phyloP scores from a whole-genome alignment of 2,888 invertebrate species.

The Drosophila nr. perissopoda region DNA sequence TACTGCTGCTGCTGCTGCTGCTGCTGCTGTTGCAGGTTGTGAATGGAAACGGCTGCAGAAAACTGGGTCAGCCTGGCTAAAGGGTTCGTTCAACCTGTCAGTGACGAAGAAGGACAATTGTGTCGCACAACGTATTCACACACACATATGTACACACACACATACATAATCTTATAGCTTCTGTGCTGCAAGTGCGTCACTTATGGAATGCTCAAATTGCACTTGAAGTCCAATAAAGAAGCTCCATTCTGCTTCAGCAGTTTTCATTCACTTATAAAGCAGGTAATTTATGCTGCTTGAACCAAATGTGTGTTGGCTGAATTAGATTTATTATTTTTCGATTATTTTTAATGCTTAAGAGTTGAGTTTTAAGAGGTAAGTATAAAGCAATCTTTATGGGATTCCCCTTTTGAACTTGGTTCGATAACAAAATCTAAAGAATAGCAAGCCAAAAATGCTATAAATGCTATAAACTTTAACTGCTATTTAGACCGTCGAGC shows the following conservation, averaged over 20 bases:
- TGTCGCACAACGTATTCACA: conserved; percentile 57
- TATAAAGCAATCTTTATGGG: not conserved
- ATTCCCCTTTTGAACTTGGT: not conserved
- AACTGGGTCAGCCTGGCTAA: conserved; percentile 68
- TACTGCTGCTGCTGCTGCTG: conserved; percentile 11
- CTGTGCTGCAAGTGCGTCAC: conserved; percentile 61
- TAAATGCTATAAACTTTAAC: not conserved
- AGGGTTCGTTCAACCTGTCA: conserved; percentile 67
- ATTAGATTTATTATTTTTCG: not conserved
- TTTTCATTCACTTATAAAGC: not conserved
- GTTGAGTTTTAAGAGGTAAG: not conserved
- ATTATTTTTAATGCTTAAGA: not conserved
- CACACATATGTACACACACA: not conserved
- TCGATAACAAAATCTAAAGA: not conserved
- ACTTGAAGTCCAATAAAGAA: conserved; percentile 29
- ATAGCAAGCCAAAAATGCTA: too few relatives aligned
- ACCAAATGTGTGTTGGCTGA: not conserved
- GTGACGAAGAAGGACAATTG: conserved; percentile 65
- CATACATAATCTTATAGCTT: conserved; percentile 21
- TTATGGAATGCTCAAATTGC: conserved; percentile 40
- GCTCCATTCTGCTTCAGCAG: conserved; percentile 1
- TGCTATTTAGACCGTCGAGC: not conserved
- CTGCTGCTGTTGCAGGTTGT: conserved; percentile 52
- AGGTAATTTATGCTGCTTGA: not conserved
- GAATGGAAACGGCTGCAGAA: conserved; percentile 57